phyloP scores from a whole-genome alignment of 1,140 invertebrate genomes.

The Drosophila azteca region DNA sequence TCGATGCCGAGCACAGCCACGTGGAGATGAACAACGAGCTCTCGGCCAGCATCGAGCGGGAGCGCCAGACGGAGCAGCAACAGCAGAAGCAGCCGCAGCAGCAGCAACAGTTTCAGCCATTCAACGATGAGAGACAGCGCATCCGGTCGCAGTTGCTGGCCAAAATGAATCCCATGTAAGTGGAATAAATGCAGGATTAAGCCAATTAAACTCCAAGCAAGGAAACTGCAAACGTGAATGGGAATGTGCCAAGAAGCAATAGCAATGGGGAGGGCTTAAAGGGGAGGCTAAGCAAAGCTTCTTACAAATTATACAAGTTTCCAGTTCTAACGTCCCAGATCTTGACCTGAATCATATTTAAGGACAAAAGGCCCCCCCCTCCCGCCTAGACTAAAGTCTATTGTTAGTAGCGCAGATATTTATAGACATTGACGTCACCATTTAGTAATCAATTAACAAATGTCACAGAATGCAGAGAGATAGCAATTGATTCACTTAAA shows the following conservation, averaged over 20 bases:
- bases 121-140: conserved; percentile 69
- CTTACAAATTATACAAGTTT: too few species aligned
- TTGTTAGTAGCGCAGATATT: neutral
- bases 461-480: too few species aligned
- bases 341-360: neutral
- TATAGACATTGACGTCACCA: too few species aligned
- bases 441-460: too few species aligned
- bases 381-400: too few species aligned
- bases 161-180: conserved; percentile 83
- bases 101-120: conserved; percentile 83
- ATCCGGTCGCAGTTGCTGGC: conserved; percentile 77
- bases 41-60: conserved; percentile 90
- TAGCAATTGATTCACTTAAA: too few species aligned
- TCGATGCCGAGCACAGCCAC: conserved; percentile 87
- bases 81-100: conserved; percentile 83
- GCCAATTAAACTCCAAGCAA: neutral
- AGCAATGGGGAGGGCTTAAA: too few species aligned
- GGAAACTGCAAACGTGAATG: neutral
- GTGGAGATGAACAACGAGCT: conserved; percentile 88
- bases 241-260: neutral
- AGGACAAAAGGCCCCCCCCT: neutral
- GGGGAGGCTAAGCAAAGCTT: too few species aligned
- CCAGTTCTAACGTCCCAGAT: too few species aligned
- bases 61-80: conserved; percentile 84
- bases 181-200: conserved; percentile 29